Conservation (phyloP, 2,888 invertebrate genomes). For the Orchestes rusci region DNA sequence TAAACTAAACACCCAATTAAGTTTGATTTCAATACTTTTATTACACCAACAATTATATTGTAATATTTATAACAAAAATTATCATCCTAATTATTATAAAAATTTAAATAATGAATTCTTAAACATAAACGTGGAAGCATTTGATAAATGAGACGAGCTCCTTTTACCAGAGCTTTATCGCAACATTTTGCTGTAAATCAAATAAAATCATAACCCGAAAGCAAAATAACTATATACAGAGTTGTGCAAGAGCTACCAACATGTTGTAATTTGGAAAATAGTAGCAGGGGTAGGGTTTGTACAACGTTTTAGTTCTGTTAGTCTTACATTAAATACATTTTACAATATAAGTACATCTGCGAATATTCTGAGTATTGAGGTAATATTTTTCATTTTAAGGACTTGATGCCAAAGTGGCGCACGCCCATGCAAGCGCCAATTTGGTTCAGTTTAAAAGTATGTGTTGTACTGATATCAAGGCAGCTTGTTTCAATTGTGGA, state of each 20-base stretch:
- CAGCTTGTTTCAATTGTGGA: conserved; percentile 40
- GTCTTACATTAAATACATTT: conserved; percentile 42
- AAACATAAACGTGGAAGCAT: conserved; percentile 32
- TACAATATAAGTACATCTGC: conserved; percentile 48
- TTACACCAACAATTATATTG: conserved; percentile 48
- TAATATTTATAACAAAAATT: conserved; percentile 46
- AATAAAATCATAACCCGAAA: conserved; percentile 20
- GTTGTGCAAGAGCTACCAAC: conserved; percentile 1
- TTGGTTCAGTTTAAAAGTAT: conserved; percentile 27
- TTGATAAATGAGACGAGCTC: conserved; percentile 12
- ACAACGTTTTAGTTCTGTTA: conserved; percentile 24
- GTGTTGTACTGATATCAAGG: conserved; percentile 45
- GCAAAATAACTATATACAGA: conserved; percentile 22
- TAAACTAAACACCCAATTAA: conserved; percentile 2
- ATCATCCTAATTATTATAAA: conserved; percentile 36
- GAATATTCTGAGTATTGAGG: conserved; percentile 46
- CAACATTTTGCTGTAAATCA: no score
- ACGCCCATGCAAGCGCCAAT: conserved; percentile 5
- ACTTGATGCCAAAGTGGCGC: conserved; percentile 12
- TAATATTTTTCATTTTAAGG: conserved; percentile 39
- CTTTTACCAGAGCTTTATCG: no score
- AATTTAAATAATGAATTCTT: conserved; percentile 35
- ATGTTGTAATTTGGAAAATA: background rate
- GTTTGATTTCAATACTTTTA: conserved; percentile 35
- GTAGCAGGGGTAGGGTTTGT: conserved; percentile 12